These are phyloP conservation scores for Harpalus rubripes DNA, from an alignment of 2,888 invertebrate species.

Conservation along the genomic window DNA sequence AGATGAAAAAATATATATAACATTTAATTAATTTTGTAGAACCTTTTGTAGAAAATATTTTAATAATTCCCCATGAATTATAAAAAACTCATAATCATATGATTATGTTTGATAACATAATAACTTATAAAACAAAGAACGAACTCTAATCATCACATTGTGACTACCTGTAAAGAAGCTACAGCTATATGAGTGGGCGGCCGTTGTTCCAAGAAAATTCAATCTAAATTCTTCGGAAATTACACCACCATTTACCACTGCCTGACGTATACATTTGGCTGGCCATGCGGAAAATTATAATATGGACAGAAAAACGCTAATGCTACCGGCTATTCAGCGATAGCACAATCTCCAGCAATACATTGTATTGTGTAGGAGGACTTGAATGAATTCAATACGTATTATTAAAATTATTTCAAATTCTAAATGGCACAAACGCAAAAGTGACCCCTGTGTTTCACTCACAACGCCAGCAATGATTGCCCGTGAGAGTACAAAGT, in stretches of 20 bases:
- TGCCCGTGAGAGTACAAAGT: too few species aligned
- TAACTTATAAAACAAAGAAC: constrained; percentile 43
- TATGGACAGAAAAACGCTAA: constrained; percentile 31
- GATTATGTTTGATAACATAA: constrained; percentile 30
- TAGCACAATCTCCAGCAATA: neutral
- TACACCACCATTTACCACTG: constrained; percentile 26
- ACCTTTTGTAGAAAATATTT: too few species aligned
- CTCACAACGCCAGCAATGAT: too few species aligned
- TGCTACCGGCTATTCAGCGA: neutral
- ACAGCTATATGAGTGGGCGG: constrained; percentile 30
- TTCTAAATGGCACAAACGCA: too few species aligned
- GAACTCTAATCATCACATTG: neutral
- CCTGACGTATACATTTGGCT: constrained; percentile 15
- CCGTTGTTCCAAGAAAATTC: constrained; percentile 40
- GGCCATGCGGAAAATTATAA: constrained; percentile 52
- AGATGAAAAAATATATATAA: too few species aligned
- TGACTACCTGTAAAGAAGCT: constrained; percentile 54
- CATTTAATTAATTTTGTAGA: too few species aligned
- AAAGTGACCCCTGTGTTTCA: too few species aligned
- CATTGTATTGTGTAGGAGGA: neutral
- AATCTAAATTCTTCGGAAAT: constrained; percentile 50
- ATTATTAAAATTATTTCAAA: too few species aligned
- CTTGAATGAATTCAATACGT: neutral
- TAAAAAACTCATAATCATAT: neutral
- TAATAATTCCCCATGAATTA: neutral